Conservation (phyloP, 2,888 invertebrate species). For the Archips xylosteana region DNA sequence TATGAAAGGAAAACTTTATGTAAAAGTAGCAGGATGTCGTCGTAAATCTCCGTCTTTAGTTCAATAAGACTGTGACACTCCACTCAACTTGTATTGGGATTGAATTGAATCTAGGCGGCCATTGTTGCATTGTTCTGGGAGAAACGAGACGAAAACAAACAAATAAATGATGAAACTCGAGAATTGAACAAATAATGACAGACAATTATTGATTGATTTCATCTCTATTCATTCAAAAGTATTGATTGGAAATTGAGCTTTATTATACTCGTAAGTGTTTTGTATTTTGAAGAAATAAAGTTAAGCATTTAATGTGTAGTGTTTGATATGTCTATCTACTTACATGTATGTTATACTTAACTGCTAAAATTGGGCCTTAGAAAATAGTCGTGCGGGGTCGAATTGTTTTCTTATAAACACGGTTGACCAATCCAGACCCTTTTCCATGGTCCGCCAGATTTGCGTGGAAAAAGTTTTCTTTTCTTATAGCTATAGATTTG, state of each 20-base stretch:
- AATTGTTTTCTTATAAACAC: constrained; percentile 10
- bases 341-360: neutral
- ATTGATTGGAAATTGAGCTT: no score
- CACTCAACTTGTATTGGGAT: constrained; percentile 24
- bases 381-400: neutral
- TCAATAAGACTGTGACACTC: constrained; percentile 29
- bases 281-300: no score
- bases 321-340: no score
- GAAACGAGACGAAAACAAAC: neutral
- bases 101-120: neutral
- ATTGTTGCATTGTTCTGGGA: neutral
- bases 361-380: neutral
- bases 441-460: neutral
- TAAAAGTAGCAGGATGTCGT: neutral
- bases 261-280: no score
- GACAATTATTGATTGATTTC: no score
- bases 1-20: constrained; percentile 6
- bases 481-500: neutral
- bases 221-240: no score
- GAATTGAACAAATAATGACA: no score
- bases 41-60: constrained; percentile 30
- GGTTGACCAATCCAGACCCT: constrained; percentile 23
- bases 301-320: no score
- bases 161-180: no score
- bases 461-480: constrained; percentile 8